phyloP scores from a whole-genome alignment of 1,140 invertebrate genomes.

The Drosophila truncata region DNA sequence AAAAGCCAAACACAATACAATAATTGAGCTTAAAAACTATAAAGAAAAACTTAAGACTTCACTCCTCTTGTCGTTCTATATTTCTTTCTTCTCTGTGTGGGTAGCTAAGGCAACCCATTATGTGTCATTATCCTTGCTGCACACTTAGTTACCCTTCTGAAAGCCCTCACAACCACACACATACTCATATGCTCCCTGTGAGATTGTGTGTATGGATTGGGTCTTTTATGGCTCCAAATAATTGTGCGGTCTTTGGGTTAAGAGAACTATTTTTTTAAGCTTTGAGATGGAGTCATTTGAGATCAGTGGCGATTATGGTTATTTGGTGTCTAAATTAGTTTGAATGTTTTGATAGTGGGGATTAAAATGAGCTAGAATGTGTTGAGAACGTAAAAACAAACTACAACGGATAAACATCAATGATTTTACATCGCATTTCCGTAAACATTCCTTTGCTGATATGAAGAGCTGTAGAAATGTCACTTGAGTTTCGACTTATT shows the following conservation, averaged over 20 bases:
- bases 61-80: too few species aligned
- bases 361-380: constrained; percentile 13
- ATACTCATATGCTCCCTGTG: not conserved
- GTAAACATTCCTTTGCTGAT: too few species aligned
- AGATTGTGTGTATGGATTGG: constrained; percentile 1
- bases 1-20: not conserved
- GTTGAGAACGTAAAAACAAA: not conserved
- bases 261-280: constrained; percentile 26
- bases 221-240: constrained; percentile 36
- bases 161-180: not conserved
- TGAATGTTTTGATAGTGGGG: not conserved
- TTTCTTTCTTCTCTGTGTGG: not conserved
- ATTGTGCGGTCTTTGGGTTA: constrained; percentile 38
- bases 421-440: not conserved
- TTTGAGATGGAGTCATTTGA: constrained; percentile 31
- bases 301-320: constrained; percentile 38
- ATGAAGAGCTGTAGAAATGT: too few species aligned
- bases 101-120: constrained; percentile 3
- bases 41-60: not conserved
- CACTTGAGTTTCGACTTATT: too few species aligned
- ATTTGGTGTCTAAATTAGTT: constrained; percentile 44
- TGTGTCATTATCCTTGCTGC: constrained; percentile 28
- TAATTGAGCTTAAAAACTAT: not conserved
- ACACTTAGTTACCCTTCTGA: constrained; percentile 23
- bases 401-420: not conserved